Percentiles rank a stretch among this genome's conserved stretches.
Evolutionary conservation across 1,140 invertebrate species (phyloP).

Genomic region (Aplysia californica): DNA sequence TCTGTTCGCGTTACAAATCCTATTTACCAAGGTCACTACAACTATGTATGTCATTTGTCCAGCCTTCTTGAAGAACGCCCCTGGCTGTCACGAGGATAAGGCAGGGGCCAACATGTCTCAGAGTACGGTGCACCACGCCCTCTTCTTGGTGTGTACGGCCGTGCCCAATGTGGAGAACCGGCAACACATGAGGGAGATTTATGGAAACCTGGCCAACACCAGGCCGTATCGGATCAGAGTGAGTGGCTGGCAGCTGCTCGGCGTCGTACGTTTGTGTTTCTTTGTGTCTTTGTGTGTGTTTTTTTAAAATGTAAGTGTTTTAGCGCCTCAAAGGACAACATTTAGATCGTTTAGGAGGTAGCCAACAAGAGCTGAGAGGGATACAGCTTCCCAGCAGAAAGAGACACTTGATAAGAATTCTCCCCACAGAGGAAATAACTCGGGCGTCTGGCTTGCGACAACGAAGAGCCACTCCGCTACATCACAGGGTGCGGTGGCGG

Average conservation of each 20-base stretch:
- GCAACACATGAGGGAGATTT: not conserved
- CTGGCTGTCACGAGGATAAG: not conserved
- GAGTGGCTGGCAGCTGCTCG: not conserved
- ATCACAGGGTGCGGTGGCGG: no score
- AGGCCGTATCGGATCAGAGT: slow-evolving; percentile 23
- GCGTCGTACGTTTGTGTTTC: not conserved
- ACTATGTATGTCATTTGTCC: not conserved
- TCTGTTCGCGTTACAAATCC: not conserved
- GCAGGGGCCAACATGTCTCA: not conserved
- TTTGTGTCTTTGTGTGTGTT: not conserved
- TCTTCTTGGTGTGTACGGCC: slow-evolving; percentile 15
- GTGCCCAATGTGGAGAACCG: not conserved
- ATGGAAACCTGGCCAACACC: not conserved
- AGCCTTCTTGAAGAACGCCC: not conserved
- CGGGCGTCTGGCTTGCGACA: no score
- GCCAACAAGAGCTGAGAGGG: not conserved
- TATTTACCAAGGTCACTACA: not conserved
- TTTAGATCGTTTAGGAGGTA: not conserved
- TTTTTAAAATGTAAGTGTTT: not conserved
- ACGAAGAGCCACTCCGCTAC: no score
- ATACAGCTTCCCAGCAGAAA: not conserved
- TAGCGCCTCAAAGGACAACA: not conserved
- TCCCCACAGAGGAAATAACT: no score
- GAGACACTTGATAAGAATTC: not conserved
- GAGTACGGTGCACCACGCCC: not conserved